These are phyloP conservation scores for Bombus vancouverensis DNA, from an alignment of 1,140 invertebrate genomes.

Conservation along the genomic window DNA sequence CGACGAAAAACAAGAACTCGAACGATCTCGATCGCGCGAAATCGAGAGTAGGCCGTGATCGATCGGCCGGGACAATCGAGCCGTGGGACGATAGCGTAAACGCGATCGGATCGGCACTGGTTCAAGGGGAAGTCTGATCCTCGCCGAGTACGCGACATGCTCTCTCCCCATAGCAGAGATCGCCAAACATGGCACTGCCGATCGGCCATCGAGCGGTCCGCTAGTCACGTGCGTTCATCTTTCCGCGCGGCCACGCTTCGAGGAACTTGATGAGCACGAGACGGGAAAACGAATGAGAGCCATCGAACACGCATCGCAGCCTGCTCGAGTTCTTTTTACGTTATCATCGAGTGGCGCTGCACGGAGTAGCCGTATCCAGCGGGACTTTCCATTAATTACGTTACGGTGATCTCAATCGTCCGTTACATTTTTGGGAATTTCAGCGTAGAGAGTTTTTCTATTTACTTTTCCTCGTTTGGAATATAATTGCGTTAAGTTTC, in stretches of 20 bases:
- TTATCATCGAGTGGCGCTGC: not conserved
- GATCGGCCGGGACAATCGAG: no score
- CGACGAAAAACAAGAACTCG: not conserved
- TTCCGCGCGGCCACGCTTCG: slow-evolving; percentile 53
- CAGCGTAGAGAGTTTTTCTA: not conserved
- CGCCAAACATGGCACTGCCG: slow-evolving; percentile 69
- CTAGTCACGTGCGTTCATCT: slow-evolving; percentile 65
- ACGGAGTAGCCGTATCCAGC: not conserved
- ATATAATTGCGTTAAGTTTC: no score
- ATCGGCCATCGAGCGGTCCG: slow-evolving; percentile 36
- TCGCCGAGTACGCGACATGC: slow-evolving; percentile 48
- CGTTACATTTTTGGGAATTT: not conserved
- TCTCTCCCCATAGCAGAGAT: slow-evolving; percentile 68
- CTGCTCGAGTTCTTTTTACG: slow-evolving; percentile 12
- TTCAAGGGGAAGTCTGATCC: slow-evolving; percentile 54
- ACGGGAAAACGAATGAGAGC: slow-evolving; percentile 47
- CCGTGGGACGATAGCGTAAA: slow-evolving; percentile 51
- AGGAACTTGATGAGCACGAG: slow-evolving; percentile 28
- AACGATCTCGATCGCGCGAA: not conserved
- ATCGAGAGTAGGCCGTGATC: not conserved
- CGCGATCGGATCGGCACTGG: slow-evolving; percentile 65
- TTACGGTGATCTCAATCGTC: not conserved
- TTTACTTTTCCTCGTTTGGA: not conserved
- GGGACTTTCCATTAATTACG: slow-evolving; percentile 1
- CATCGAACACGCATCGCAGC: not conserved